These are phyloP conservation scores for Ormyrus labotus DNA, from an alignment of 2,888 invertebrate species.

Conservation along the genomic window DNA sequence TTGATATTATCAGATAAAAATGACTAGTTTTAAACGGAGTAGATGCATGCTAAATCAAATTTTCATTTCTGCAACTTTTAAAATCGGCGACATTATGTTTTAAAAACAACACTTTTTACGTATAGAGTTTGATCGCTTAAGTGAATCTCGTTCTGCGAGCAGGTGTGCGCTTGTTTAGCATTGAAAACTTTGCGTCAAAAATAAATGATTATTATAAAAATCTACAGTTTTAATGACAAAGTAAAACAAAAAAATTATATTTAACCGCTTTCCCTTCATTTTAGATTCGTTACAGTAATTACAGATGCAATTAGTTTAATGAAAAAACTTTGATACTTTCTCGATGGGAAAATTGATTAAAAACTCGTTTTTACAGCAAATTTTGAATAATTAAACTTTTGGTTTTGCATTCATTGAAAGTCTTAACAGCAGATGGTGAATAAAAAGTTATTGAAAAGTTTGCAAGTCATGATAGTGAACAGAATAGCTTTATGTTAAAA, in stretches of 20 bases:
- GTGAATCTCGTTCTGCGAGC: constrained; percentile 22
- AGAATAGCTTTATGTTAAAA: no score
- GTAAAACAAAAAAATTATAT: constrained; percentile 6
- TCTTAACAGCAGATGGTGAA: no score
- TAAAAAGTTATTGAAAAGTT: no score
- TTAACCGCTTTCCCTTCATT: neutral
- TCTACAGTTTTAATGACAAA: constrained; percentile 30
- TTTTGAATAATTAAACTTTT: no score
- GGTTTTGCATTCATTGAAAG: no score
- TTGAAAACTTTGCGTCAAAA: constrained; percentile 29
- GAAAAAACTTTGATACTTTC: constrained; percentile 21
- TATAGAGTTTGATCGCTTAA: neutral
- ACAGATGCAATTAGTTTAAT: constrained; percentile 12
- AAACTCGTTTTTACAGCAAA: neutral
- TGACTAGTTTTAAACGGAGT: no score
- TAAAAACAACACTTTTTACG: constrained; percentile 23
- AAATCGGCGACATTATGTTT: neutral
- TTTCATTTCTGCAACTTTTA: constrained; percentile 32
- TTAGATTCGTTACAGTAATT: constrained; percentile 29
- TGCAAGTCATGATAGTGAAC: no score
- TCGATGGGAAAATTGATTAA: constrained; percentile 3
- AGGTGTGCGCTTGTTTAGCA: constrained; percentile 5
- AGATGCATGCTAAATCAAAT: neutral
- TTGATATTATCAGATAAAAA: no score
- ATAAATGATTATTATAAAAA: constrained; percentile 36